Evolutionary conservation across 1,140 invertebrate genomes (phyloP).

Genomic region (Ylistrum balloti): DNA sequence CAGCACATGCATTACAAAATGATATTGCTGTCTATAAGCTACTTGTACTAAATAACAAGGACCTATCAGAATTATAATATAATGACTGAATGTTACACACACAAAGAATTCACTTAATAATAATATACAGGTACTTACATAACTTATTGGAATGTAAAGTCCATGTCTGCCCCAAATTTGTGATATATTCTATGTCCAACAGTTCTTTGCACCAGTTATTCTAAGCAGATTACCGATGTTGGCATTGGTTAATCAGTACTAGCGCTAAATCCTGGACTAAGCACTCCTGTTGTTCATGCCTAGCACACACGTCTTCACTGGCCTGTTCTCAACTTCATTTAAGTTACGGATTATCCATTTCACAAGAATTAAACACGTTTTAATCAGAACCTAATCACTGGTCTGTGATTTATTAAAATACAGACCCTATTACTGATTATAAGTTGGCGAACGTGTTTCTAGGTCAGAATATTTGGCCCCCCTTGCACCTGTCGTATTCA

Average conservation of each 20-base stretch:
- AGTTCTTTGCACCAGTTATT: background rate
- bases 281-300: background rate
- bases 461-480: background rate
- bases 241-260: background rate
- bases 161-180: background rate
- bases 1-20: no score
- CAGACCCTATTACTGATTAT: background rate
- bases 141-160: constrained; percentile 12
- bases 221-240: background rate
- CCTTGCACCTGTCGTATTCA: background rate
- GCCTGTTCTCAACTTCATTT: background rate
- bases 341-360: background rate
- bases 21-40: background rate
- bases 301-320: background rate
- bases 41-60: background rate
- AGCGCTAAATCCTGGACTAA: background rate
- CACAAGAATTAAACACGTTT: background rate
- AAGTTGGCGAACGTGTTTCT: background rate
- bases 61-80: background rate
- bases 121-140: background rate
- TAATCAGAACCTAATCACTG: background rate
- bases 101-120: background rate
- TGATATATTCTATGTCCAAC: background rate
- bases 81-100: background rate
- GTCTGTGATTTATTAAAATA: background rate